A percentile compares a stretch with the other conserved stretches of the same genome.
phyloP scores from a whole-genome alignment of 2,888 invertebrate genomes.

The Metellina segmentata region DNA sequence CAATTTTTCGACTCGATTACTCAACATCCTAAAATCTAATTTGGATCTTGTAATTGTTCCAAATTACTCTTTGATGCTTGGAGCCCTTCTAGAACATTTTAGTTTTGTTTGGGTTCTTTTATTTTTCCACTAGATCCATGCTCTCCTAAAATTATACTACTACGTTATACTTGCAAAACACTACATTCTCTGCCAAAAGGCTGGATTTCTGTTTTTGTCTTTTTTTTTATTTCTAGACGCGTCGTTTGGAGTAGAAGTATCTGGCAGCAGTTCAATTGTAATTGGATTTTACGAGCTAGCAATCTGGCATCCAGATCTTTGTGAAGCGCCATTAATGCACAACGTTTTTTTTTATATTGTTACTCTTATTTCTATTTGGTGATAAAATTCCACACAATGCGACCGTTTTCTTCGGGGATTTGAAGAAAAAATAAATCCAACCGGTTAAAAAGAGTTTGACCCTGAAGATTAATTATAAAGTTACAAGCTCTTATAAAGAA shows the following conservation, averaged over 20 bases:
- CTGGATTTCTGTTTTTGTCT: constrained; percentile 10
- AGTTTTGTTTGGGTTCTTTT: constrained; percentile 18
- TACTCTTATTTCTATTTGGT: constrained; percentile 14
- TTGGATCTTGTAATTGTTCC: constrained; percentile 65
- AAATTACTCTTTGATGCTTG: constrained; percentile 72
- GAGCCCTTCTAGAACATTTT: constrained; percentile 19
- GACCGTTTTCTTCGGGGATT: background rate
- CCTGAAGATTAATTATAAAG: background rate
- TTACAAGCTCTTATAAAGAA: background rate
- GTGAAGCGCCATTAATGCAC: constrained; percentile 46
- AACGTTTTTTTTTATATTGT: constrained; percentile 28
- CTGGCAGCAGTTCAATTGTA: constrained; percentile 72
- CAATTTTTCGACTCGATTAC: constrained; percentile 34
- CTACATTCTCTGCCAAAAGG: constrained; percentile 54
- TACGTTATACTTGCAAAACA: constrained; percentile 64
- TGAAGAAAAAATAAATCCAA: background rate
- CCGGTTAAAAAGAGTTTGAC: background rate
- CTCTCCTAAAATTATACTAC: constrained; percentile 51
- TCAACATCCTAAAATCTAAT: constrained; percentile 67
- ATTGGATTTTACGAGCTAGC: constrained; percentile 70
- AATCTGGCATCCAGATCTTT: constrained; percentile 24
- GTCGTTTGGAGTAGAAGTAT: constrained; percentile 34
- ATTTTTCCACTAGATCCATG: constrained; percentile 5
- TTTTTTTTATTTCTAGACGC: constrained; percentile 30
- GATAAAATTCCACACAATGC: background rate